Evolutionary conservation across 1,140 invertebrate genomes (phyloP).

Genomic region (Ephestia elutella): DNA sequence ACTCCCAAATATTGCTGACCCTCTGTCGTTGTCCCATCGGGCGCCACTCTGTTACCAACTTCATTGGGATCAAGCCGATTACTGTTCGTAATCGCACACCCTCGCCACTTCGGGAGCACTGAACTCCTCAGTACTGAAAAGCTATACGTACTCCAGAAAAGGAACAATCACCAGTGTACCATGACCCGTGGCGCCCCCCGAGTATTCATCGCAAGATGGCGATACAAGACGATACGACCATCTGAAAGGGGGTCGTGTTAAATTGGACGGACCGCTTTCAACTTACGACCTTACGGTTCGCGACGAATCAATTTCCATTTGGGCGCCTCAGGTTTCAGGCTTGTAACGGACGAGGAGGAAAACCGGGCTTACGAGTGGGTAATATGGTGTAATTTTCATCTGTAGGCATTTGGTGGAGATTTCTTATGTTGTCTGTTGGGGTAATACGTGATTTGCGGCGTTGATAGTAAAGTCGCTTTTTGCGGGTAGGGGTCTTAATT

Average conservation of each 20-base stretch:
- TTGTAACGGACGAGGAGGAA: slow-evolving; percentile 14
- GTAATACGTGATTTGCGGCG: slow-evolving; percentile 60
- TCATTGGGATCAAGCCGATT: slow-evolving; percentile 63
- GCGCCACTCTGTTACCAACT: slow-evolving; percentile 50
- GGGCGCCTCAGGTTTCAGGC: slow-evolving; percentile 27
- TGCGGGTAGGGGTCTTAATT: slow-evolving; percentile 5
- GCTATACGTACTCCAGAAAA: slow-evolving; percentile 24
- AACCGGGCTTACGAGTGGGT: slow-evolving; percentile 28
- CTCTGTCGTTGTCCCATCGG: slow-evolving; percentile 14
- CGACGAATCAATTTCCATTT: slow-evolving; percentile 58
- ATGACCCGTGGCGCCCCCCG: slow-evolving; percentile 27
- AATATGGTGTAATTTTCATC: slow-evolving; percentile 36
- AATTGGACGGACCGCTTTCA: slow-evolving; percentile 20
- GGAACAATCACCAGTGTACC: slow-evolving; percentile 21
- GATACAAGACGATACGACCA: slow-evolving; percentile 24
- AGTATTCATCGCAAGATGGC: slow-evolving; percentile 11
- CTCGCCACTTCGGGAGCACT: slow-evolving; percentile 42
- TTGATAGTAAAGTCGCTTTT: slow-evolving; percentile 44
- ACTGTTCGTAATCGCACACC: slow-evolving; percentile 56
- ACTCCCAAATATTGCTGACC: slow-evolving; percentile 15
- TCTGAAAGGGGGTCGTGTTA: slow-evolving; percentile 21
- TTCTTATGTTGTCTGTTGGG: slow-evolving; percentile 46
- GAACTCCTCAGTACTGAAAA: slow-evolving; percentile 33
- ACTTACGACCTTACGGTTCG: slow-evolving; percentile 50
- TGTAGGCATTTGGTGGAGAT: slow-evolving; percentile 30